Conservation (phyloP, 92 coral and sea anemone genomes). For the Umimayanthus kanabou region DNA sequence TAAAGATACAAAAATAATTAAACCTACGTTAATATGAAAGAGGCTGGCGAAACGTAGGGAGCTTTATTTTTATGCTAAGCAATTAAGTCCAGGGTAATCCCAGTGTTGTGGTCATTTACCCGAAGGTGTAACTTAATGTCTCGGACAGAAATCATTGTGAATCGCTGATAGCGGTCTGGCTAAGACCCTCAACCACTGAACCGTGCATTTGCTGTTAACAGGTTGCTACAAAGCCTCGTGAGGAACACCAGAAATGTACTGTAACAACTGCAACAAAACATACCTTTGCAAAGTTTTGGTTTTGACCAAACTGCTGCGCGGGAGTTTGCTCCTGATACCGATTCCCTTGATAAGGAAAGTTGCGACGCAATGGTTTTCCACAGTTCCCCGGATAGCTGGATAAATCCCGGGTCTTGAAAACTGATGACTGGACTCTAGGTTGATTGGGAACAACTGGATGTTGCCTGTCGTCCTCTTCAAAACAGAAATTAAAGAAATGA, state of each 20-base stretch:
- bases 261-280: no score
- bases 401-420: constrained; percentile 14
- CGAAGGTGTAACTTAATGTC: no score
- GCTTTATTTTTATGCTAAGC: no score
- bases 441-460: neutral
- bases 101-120: no score
- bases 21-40: no score
- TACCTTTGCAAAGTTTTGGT: constrained; percentile 5
- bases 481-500: neutral
- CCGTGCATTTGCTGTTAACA: no score
- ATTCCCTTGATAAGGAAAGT: neutral
- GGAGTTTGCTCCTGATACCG: neutral
- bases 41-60: neutral
- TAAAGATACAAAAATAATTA: no score
- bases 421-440: neutral
- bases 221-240: no score
- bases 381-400: neutral
- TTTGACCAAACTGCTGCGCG: neutral
- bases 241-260: no score
- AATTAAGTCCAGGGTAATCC: neutral
- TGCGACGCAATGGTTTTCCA: neutral
- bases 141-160: no score
- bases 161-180: no score
- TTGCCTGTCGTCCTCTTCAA: neutral
- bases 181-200: no score